Evolutionary conservation across 2,888 invertebrate genomes (phyloP), one percentile per base, ranked within the genome.

Genomic region (Dolichopus griseipennis): DNA sequence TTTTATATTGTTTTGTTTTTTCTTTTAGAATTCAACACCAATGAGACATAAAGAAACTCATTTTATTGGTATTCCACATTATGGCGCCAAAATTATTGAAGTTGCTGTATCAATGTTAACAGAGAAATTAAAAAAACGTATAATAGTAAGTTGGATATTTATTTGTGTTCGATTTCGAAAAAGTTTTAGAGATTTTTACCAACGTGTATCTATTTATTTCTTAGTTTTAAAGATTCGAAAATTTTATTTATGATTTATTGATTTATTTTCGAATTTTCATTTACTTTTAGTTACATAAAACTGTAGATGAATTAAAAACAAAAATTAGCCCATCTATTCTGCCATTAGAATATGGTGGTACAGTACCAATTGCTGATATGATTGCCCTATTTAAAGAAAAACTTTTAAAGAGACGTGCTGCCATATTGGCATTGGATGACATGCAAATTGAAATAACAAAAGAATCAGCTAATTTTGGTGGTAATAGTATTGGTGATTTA

Each of bases 21-120:
- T n/a, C n/a, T n/a, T 84, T 27, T 83, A 91, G 89, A 92, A 91
- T 78, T 91, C 93, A 1, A 90, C 93, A 21, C 95, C 95, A 2
- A 92, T 95, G 90, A 84, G 95, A 27, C 94, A 94, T 81, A 95
- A 95, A 79, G 87, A 90, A 73, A 91, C 93, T 0, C 93, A 95
- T 77, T 91, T 94, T 76, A 84, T 95, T 69, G 93, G 93, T 78
- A 89, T 95, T 70, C 93, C 93, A 1, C 85, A 88, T 65, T 90
- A 88, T 75, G 92, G 93, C 18, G 87, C 89, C 15, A 90, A 91
- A 76, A 85, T 94, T 73, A 90, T 93, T 74, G 93, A 94, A 78
- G 90, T 94, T 76, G 90, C 88, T 9, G 87, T 92, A 65, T 89
- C 90, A 5, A 83, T 94, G 72, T 85, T 95, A 18, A 93, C 89